These are phyloP conservation scores for Acipenser ruthenus DNA, from an alignment of 2,797 vertebrate genomes.

Conservation along the genomic window DNA sequence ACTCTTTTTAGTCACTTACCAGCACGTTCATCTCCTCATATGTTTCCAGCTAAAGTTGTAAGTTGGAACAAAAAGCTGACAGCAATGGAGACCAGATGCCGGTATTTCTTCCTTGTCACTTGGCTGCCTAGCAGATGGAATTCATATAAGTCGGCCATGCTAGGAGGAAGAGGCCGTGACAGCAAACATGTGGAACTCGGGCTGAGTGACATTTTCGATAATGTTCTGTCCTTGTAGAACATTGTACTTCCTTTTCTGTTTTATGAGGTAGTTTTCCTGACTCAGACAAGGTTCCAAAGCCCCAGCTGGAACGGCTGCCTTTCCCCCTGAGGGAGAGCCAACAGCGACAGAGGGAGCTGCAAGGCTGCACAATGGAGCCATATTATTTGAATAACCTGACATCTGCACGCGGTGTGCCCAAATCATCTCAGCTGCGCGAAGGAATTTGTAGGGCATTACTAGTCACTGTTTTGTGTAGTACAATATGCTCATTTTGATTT, in stretches of 20 bases:
- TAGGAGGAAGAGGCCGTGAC: slow-evolving; percentile 72
- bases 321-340: slow-evolving; percentile 47
- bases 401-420: slow-evolving; percentile 72
- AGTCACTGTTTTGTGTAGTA: slow-evolving; percentile 48
- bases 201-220: slow-evolving; percentile 98
- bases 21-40: slow-evolving; percentile 71
- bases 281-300: slow-evolving; percentile 87
- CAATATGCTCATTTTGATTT: slow-evolving; percentile 56
- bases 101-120: slow-evolving; percentile 81
- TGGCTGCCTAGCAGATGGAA: slow-evolving; percentile 92
- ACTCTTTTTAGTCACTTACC: slow-evolving; percentile 58
- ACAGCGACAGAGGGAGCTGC: slow-evolving; percentile 51
- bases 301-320: slow-evolving; percentile 85
- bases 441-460: slow-evolving; percentile 70
- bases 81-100: slow-evolving; percentile 85
- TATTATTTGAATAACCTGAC: slow-evolving; percentile 79
- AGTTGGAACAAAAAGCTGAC: slow-evolving; percentile 75
- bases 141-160: slow-evolving; percentile 86
- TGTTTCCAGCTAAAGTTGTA: slow-evolving; percentile 78
- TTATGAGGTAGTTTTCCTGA: slow-evolving; percentile 98
- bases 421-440: slow-evolving; percentile 54
- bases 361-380: slow-evolving; percentile 69
- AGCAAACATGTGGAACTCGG: slow-evolving; percentile 89
- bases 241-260: slow-evolving; percentile 89
- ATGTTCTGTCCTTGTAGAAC: slow-evolving; percentile 99